These are phyloP conservation scores for Pluvialis apricaria DNA, from an alignment of 2,113 vertebrate species.

Conservation along the genomic window DNA sequence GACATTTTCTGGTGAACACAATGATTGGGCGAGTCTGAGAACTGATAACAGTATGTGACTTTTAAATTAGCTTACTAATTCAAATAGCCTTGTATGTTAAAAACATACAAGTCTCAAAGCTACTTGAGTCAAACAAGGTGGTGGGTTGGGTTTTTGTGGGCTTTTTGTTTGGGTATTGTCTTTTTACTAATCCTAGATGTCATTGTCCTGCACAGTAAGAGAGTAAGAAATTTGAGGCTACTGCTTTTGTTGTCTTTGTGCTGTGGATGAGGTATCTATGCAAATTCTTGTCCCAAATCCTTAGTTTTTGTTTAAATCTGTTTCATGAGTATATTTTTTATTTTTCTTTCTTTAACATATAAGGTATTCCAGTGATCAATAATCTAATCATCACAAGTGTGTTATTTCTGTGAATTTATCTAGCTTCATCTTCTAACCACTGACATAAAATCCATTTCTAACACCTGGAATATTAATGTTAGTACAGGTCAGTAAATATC, in stretches of 20 bases:
- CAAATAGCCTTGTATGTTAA: not conserved
- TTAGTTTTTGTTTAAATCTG: not conserved
- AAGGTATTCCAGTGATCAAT: not conserved
- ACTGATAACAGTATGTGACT: not conserved
- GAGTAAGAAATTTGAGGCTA: not conserved
- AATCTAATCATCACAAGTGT: not conserved
- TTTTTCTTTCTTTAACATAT: not conserved
- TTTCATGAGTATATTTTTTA: not conserved
- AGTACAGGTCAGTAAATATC: not conserved
- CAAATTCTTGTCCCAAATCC: not conserved
- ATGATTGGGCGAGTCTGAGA: not conserved
- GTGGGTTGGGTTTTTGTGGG: not conserved
- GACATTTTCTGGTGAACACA: not conserved
- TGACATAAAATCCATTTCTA: not conserved
- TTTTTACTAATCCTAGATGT: not conserved
- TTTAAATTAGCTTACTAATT: not conserved
- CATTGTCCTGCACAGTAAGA: not conserved
- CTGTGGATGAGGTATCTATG: not conserved
- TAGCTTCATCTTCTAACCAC: not conserved
- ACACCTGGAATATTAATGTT: not conserved
- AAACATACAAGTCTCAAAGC: not conserved
- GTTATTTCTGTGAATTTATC: not conserved
- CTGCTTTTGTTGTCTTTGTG: not conserved
- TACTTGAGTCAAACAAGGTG: not conserved
- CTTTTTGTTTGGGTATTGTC: not conserved